Conservation (phyloP, 2,888 invertebrate genomes). For the Didymodactylos carnosus region DNA sequence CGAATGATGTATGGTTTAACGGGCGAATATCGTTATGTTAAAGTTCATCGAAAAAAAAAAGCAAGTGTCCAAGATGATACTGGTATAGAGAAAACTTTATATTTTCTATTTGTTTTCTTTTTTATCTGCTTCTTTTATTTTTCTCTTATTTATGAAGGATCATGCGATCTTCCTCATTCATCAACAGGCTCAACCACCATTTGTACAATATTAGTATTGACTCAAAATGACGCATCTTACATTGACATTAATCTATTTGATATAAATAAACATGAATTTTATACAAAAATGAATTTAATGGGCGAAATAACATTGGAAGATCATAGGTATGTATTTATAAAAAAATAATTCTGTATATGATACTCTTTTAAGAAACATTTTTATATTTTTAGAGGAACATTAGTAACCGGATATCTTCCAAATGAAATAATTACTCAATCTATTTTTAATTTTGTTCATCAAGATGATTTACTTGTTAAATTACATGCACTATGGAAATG, state of each 20-base stretch:
- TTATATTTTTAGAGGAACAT: neutral
- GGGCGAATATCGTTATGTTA: neutral
- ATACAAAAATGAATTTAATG: neutral
- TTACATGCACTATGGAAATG: neutral
- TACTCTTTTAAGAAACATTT: neutral
- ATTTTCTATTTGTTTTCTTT: neutral
- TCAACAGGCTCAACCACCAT: too few species aligned
- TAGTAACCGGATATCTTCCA: neutral
- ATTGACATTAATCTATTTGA: neutral
- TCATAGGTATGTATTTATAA: neutral
- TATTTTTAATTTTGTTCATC: neutral
- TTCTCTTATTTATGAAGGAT: too few species aligned
- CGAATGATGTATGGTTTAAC: neutral
- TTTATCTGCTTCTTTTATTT: too few species aligned
- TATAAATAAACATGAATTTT: neutral
- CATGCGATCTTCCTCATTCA: too few species aligned
- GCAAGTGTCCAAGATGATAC: neutral
- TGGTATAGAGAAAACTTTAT: neutral
- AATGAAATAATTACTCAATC: neutral
- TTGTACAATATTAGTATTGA: neutral
- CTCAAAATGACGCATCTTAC: neutral
- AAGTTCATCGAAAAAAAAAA: neutral
- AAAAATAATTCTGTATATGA: neutral
- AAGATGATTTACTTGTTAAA: neutral
- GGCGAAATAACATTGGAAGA: neutral